Percentiles rank a stretch among this genome's conserved stretches.
phyloP scores from a whole-genome alignment of 1,140 invertebrate species.

The Nasonia giraulti region DNA sequence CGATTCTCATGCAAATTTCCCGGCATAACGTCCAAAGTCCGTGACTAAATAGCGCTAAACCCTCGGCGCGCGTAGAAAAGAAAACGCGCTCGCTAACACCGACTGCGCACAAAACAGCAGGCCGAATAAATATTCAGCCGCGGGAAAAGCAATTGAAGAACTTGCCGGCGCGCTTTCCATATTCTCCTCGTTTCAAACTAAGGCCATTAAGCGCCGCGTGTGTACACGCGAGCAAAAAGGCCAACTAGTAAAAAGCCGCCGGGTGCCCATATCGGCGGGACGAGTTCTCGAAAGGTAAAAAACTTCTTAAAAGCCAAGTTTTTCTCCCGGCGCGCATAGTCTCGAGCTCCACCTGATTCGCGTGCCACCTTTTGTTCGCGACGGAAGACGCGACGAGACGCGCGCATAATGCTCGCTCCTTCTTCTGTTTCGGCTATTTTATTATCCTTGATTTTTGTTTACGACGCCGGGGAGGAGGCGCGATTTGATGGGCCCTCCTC shows the following conservation, averaged over 20 bases:
- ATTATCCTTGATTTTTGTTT: conserved; percentile 39
- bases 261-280: conserved; percentile 25
- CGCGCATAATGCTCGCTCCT: not conserved
- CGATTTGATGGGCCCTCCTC: conserved; percentile 24
- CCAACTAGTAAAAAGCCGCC: conserved; percentile 4
- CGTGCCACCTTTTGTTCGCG: no score
- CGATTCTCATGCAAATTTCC: not conserved
- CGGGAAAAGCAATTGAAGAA: conserved; percentile 44
- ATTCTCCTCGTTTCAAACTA: conserved; percentile 39
- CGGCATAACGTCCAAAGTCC: no score
- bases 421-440: conserved; percentile 22
- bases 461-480: not conserved
- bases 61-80: not conserved
- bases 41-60: conserved; percentile 1
- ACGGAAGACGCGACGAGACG: not conserved
- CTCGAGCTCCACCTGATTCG: conserved; percentile 54
- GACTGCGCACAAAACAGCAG: not conserved
- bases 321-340: conserved; percentile 53
- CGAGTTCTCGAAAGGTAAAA: conserved; percentile 57
- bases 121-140: conserved; percentile 17
- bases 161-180: conserved; percentile 32
- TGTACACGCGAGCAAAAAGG: conserved; percentile 23
- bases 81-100: not conserved
- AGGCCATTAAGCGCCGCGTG: conserved; percentile 24
- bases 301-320: conserved; percentile 67